Conservation (phyloP, 2,888 invertebrate species). For the Coenonympha arcania region DNA sequence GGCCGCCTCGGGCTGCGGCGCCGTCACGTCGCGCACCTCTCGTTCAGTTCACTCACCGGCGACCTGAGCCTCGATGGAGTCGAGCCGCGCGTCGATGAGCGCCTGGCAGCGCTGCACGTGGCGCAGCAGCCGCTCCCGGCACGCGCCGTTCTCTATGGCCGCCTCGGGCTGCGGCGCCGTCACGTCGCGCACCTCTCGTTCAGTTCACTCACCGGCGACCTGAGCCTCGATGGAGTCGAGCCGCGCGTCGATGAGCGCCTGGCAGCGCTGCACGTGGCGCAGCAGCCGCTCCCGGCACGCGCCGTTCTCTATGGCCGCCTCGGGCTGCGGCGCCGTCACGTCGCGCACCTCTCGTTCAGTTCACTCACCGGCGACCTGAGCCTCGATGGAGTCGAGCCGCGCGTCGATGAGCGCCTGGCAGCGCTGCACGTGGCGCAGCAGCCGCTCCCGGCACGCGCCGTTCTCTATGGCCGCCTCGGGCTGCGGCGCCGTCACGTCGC, state of each 20-base stretch:
- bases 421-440: slow-evolving; percentile 84
- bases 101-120: slow-evolving; percentile 85
- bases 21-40: slow-evolving; percentile 34
- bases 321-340: slow-evolving; percentile 80
- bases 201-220: slow-evolving; percentile 78
- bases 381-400: slow-evolving; percentile 81
- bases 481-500: slow-evolving; percentile 73
- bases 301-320: slow-evolving; percentile 84
- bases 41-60: slow-evolving; percentile 74
- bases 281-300: slow-evolving; percentile 84
- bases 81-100: slow-evolving; percentile 80
- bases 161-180: slow-evolving; percentile 84
- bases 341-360: slow-evolving; percentile 33
- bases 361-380: slow-evolving; percentile 80
- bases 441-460: slow-evolving; percentile 81
- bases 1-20: slow-evolving; percentile 86
- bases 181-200: slow-evolving; percentile 31
- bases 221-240: slow-evolving; percentile 84
- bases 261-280: slow-evolving; percentile 83
- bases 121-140: slow-evolving; percentile 82
- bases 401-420: slow-evolving; percentile 82
- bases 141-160: slow-evolving; percentile 84
- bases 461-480: slow-evolving; percentile 89
- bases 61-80: slow-evolving; percentile 83
- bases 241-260: slow-evolving; percentile 79